These are phyloP conservation scores for Luidia sarsii DNA, from an alignment of 53 echinoderm and acorn worm species.

Conservation along the genomic window DNA sequence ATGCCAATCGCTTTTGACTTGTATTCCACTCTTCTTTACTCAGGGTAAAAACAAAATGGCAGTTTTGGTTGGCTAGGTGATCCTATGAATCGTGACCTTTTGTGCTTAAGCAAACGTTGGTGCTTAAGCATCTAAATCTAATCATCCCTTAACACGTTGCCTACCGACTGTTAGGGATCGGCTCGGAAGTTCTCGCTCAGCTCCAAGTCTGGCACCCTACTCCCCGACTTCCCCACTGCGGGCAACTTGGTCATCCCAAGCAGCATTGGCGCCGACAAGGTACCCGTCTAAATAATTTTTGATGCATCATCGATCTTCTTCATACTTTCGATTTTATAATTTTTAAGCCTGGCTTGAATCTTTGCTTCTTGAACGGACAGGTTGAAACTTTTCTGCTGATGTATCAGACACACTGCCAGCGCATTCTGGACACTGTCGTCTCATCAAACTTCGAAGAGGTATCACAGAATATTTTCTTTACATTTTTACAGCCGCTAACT, in stretches of 20 bases:
- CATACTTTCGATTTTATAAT: not conserved
- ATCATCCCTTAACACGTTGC: no score
- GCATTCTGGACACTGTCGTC: conserved; percentile 81
- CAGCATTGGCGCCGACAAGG: conserved; percentile 61
- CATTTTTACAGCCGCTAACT: no score
- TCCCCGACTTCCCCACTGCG: conserved; percentile 84
- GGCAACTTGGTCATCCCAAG: conserved; percentile 60
- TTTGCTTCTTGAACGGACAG: conserved; percentile 12
- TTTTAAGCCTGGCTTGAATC: not conserved
- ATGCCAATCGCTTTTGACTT: no score
- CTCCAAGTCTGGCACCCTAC: conserved; percentile 88
- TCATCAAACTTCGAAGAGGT: conserved; percentile 82
- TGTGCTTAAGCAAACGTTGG: no score
- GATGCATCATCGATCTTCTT: not conserved
- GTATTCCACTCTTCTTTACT: no score
- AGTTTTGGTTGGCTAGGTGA: no score
- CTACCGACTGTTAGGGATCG: conserved; percentile 51
- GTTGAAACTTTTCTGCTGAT: conserved; percentile 87
- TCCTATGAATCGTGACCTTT: no score
- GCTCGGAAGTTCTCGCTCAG: conserved; percentile 78
- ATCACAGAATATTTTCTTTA: no score
- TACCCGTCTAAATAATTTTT: conserved; percentile 34
- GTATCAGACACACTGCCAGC: conserved; percentile 87
- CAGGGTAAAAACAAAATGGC: no score
- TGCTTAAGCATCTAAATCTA: no score